Conservation (phyloP, 1,140 invertebrate genomes). For the Brachionus asplanchnoidis region DNA sequence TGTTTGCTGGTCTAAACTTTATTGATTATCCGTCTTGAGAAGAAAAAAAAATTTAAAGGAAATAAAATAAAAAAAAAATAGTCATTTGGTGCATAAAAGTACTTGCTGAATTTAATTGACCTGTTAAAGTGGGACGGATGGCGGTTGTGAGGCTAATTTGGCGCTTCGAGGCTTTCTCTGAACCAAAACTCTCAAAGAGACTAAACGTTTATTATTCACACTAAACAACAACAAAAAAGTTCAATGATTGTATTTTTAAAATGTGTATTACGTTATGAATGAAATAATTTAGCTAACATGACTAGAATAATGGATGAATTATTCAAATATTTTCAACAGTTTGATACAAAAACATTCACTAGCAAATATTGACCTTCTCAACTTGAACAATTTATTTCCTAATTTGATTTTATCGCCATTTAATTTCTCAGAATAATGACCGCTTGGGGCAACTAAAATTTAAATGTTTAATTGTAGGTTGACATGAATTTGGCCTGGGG, state of each 20-base stretch:
- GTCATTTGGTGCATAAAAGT: not conserved
- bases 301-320: conserved; percentile 21
- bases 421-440: not conserved
- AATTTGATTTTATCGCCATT: conserved; percentile 17
- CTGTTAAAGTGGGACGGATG: not conserved
- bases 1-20: too few relatives aligned
- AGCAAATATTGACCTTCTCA: conserved; percentile 32
- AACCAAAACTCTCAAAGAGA: not conserved
- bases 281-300: not conserved
- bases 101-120: not conserved
- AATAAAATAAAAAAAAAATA: not conserved
- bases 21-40: not conserved
- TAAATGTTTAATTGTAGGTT: not conserved
- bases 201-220: not conserved
- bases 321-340: not conserved
- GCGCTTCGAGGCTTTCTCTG: not conserved
- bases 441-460: not conserved
- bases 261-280: not conserved
- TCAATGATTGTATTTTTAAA: not conserved
- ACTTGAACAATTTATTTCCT: conserved; percentile 6
- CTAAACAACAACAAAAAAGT: not conserved
- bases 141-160: not conserved
- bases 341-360: not conserved
- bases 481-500: not conserved
- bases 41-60: not conserved